These are phyloP conservation scores for Troides aeacus DNA, from an alignment of 2,888 invertebrate genomes.

Conservation along the genomic window DNA sequence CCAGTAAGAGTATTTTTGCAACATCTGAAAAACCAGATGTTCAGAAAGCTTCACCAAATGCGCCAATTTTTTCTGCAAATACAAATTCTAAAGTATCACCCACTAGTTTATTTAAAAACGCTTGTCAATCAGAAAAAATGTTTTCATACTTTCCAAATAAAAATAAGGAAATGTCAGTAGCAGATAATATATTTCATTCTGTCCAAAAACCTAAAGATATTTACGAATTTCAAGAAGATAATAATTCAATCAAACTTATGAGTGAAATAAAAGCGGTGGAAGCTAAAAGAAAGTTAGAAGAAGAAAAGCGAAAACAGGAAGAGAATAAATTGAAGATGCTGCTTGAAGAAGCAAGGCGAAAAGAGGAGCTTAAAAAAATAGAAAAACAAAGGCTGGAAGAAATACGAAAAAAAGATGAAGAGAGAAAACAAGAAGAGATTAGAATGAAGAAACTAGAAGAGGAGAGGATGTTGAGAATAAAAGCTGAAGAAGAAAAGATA, in stretches of 20 bases:
- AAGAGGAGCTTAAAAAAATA: constrained; percentile 38
- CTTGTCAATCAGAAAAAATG: constrained; percentile 40
- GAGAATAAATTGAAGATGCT: constrained; percentile 40
- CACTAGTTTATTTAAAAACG: constrained; percentile 65
- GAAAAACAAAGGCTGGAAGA: constrained; percentile 50
- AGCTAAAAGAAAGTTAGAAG: constrained; percentile 45
- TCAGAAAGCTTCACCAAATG: background rate
- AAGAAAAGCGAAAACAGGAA: constrained; percentile 43
- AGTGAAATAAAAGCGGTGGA: constrained; percentile 45
- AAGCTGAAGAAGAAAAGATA: constrained; percentile 55
- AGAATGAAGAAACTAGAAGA: constrained; percentile 55
- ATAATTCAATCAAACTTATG: constrained; percentile 15
- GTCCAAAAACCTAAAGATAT: constrained; percentile 44
- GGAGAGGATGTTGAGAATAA: constrained; percentile 54
- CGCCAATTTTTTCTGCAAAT: constrained; percentile 1
- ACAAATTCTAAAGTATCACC: constrained; percentile 50
- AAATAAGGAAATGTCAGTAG: constrained; percentile 60
- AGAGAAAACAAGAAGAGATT: constrained; percentile 41
- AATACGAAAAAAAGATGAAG: constrained; percentile 54
- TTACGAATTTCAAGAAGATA: constrained; percentile 50
- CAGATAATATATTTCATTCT: constrained; percentile 62
- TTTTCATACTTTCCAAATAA: constrained; percentile 65
- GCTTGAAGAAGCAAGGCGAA: constrained; percentile 39
- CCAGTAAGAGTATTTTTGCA: constrained; percentile 30
- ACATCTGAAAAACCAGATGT: constrained; percentile 22